Evolutionary conservation across 2,888 invertebrate genomes (phyloP), one percentile per base, ranked within the genome.

Genomic region (Chaetogeoica ovagalla): DNA sequence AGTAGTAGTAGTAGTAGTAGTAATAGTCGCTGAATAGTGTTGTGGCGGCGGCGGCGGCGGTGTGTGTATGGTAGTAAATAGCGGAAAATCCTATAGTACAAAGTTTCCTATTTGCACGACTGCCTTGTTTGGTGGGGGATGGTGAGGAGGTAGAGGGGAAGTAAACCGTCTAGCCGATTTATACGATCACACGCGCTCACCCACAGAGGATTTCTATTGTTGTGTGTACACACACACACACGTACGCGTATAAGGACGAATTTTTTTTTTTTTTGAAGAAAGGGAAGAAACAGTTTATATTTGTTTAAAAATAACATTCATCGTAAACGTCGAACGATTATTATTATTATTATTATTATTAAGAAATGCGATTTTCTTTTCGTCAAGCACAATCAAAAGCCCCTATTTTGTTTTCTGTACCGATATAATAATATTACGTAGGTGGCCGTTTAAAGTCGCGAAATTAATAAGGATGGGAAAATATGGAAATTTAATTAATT

Each of bases 401-500:
- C 48, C 68, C n/a, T n/a, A 23, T 23, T n/a, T 30, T 5, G 9
- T 7, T 17, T 17, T 15, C 2, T 7, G 43, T 43, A 7, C 43
- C 30, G 30, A 30, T 48, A 4, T 55, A 55, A 19, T 37, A n/a
- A n/a, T n/a, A n/a, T n/a, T n/a, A n/a, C n/a, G 48, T 9, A 9
- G 43, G 43, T 9, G 15, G 63, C 37, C 23, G 21, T 57, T 59
- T 39, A 37, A n/a, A 48, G 48, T 48, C 23, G n/a, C 30, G 63
- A 73, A 63, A 73, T 73, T 73, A 62, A n/a, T 17, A 5, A 3
- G 30, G 74, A 63, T 21, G 74, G 74, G 21, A 66, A 30, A 76
- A 68, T 76, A 76, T 68, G 75, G 75, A 76, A 68, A 68, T 76
- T 66, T 68, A 76, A 76, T 55, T 68, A 76, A 66, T 76, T 76